Base-by-base conservation (phyloP, 37 sponge, comb jelly and placozoan species). In the Axinella damicornis region DNA sequence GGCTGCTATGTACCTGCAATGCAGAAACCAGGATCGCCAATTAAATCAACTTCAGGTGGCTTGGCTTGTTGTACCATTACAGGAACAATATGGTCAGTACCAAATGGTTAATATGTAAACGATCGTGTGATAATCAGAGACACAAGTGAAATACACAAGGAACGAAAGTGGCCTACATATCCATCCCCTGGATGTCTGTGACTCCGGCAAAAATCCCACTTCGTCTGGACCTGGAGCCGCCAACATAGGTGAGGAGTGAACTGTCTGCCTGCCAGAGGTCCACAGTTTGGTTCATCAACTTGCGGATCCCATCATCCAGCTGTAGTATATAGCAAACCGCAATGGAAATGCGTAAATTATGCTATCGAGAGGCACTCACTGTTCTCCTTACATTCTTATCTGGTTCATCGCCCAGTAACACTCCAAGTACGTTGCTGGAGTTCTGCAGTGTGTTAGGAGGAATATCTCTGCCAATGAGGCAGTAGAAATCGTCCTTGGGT, bases 141-240 rank as follows among this genome's bases (percentile, higher is more conserved):
- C 20, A 46, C 54, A 46, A 20, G 54, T 46, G 20, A 4, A 1
- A 28, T 32, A 68, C 55, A 69, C 32, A 24, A 13, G 68, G 2
- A 54, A 16, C 4, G 5, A 27, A 72, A 64, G 24, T 9, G 28
- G 12, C 89, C 35, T 63, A 89, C 90, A 89, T 89, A 85, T 89
- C 90, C 90, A 89, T 89, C 34, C 90, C 90, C 65, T 89, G 90
- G 12, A 89, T 89, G 63, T 89, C 90, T 54, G 90, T 57, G 16
- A 84, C 63, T 11, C 90, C 90, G 12, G 90, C 78, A 89, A 89
- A 89, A 55, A 84, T 78, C 14, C 90, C 90, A 31, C 71, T 89
- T 24, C 79, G 57, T 65, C 90, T 40, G 9, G 65, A 62, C 6
- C 90, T 61, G n/a, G 90, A 89, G 20, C 90, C 90, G 20, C 90